Conservation (phyloP, 2,888 invertebrate genomes). For the Steinernema scapterisci region DNA sequence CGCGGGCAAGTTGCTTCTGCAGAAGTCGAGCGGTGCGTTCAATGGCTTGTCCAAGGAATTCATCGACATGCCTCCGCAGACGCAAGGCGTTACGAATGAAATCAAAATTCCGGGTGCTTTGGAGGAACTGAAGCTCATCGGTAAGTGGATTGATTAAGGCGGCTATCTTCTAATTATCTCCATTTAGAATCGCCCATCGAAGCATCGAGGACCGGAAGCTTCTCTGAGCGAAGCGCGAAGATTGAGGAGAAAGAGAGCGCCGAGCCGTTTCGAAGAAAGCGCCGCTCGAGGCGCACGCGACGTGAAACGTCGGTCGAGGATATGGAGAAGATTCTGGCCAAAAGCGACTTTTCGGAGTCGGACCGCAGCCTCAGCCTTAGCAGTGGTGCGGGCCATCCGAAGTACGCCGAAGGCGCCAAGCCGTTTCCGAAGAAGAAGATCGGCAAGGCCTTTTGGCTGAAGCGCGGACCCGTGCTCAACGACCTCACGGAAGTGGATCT, state of each 20-base stretch:
- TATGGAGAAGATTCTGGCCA: neutral
- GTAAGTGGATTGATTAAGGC: neutral
- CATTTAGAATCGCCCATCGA: too few species aligned
- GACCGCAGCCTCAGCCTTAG: neutral
- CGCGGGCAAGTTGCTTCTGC: slow-evolving; percentile 3
- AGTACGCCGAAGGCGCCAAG: slow-evolving; percentile 11
- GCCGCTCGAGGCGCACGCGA: neutral
- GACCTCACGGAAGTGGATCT: slow-evolving; percentile 13
- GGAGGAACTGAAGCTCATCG: neutral
- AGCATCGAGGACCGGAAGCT: neutral
- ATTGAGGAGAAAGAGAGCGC: neutral
- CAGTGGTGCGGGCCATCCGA: neutral
- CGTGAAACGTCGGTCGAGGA: neutral
- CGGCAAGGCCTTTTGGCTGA: slow-evolving; percentile 15
- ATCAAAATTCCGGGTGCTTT: neutral
- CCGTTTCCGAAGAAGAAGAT: slow-evolving; percentile 16
- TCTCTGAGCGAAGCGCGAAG: neutral
- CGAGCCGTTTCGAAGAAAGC: neutral
- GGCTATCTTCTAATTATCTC: neutral
- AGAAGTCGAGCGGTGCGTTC: slow-evolving; percentile 12
- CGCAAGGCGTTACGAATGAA: neutral
- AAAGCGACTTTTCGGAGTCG: neutral
- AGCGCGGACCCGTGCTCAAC: slow-evolving; percentile 3
- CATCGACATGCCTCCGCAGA: neutral
- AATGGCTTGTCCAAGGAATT: neutral